phyloP scores from a whole-genome alignment of 35 echinoderm and acorn worm species.

The Holothuria glaberrima region DNA sequence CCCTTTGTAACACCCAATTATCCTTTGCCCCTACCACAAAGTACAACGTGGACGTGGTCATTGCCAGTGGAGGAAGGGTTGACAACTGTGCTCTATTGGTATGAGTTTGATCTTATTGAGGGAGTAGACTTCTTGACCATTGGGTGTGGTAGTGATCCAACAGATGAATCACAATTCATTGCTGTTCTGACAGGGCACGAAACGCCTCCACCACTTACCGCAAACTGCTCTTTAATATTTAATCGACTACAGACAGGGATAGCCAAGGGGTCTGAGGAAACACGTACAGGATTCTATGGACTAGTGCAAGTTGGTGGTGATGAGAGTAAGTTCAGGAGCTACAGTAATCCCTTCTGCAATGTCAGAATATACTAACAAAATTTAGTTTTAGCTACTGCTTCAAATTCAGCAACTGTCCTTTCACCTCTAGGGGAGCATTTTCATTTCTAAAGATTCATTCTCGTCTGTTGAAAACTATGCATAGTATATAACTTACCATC shows the following conservation, averaged over 20 bases:
- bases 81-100: background rate
- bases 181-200: background rate
- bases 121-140: background rate
- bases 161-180: background rate
- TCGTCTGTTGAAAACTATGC: too few species aligned
- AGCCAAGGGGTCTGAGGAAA: background rate
- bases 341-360: too few species aligned
- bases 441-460: too few species aligned
- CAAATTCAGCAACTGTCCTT: too few species aligned
- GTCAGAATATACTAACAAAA: too few species aligned
- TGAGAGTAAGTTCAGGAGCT: too few species aligned
- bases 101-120: conserved; percentile 6
- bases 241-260: background rate
- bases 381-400: too few species aligned
- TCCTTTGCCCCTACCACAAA: background rate
- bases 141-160: background rate
- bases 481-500: too few species aligned
- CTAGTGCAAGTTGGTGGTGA: too few species aligned
- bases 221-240: background rate
- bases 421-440: too few species aligned
- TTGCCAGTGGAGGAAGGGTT: background rate
- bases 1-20: background rate
- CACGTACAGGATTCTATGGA: background rate
- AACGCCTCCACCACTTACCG: background rate
- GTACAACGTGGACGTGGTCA: background rate